Evolutionary conservation across 1,140 invertebrate genomes (phyloP).

Genomic region (Penaeus indicus): DNA sequence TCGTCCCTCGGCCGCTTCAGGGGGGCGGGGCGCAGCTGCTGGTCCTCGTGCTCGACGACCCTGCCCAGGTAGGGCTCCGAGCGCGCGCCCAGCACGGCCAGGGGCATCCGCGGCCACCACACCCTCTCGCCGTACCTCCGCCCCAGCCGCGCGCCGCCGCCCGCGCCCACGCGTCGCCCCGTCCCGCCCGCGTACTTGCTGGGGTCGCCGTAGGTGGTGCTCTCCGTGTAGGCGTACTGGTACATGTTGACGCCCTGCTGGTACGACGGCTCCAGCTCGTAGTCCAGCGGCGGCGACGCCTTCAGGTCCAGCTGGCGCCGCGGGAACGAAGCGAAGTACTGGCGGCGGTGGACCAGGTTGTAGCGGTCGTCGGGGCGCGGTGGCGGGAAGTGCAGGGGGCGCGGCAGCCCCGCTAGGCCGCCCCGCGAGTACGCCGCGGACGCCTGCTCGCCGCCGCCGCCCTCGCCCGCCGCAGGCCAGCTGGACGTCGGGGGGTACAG

Average conservation of each 20-base stretch:
- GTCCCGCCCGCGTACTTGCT: not conserved
- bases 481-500: constrained; percentile 42
- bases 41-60: not conserved
- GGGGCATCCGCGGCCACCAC: constrained; percentile 38
- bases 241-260: constrained; percentile 48
- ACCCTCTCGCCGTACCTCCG: constrained; percentile 31
- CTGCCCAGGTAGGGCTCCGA: constrained; percentile 29
- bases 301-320: constrained; percentile 27
- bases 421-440: not conserved
- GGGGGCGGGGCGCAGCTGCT: constrained; percentile 4
- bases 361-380: constrained; percentile 18
- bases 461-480: constrained; percentile 7
- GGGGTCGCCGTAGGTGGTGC: constrained; percentile 17
- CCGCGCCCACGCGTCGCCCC: not conserved
- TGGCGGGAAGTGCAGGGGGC: not conserved
- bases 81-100: constrained; percentile 25
- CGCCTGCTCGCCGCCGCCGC: not conserved
- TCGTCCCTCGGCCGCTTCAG: not conserved
- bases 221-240: constrained; percentile 46
- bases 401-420: not conserved
- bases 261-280: constrained; percentile 42
- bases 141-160: not conserved
- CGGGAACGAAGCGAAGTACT: constrained; percentile 27
- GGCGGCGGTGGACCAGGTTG: constrained; percentile 10
- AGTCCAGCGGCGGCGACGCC: constrained; percentile 34